phyloP scores from a whole-genome alignment of 2,113 vertebrate species.

The Cottus gobio region DNA sequence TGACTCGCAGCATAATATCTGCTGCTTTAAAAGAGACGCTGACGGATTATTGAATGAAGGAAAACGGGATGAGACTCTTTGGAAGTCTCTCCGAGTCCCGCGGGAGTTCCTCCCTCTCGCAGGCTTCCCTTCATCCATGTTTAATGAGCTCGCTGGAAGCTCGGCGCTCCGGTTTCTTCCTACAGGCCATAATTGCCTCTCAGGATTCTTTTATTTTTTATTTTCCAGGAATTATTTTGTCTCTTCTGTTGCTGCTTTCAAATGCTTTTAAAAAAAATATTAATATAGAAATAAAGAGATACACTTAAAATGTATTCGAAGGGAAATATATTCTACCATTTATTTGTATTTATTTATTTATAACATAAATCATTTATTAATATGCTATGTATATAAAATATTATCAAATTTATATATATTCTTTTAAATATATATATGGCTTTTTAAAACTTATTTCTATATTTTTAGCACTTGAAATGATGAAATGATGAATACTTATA shows the following conservation, averaged over 20 bases:
- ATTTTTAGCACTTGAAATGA: neutral
- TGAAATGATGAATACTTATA: too few species aligned
- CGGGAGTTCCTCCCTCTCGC: conserved; percentile 50
- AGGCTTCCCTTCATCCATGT: conserved; percentile 57
- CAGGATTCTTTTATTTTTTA: neutral
- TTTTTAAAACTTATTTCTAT: neutral
- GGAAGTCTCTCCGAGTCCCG: conserved; percentile 37
- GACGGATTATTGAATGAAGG: neutral
- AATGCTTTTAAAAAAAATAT: neutral
- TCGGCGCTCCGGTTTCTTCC: conserved; percentile 35
- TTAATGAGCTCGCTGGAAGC: too few species aligned
- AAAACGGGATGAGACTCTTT: too few species aligned
- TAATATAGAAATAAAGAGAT: neutral
- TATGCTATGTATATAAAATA: neutral
- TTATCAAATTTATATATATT: too few species aligned
- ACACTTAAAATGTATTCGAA: neutral
- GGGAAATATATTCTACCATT: neutral
- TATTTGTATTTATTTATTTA: neutral
- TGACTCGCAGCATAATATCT: too few species aligned
- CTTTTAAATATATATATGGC: too few species aligned
- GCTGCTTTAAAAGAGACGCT: too few species aligned
- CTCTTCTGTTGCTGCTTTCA: neutral
- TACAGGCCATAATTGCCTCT: conserved; percentile 28
- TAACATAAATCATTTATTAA: too few species aligned
- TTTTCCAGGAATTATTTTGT: conserved; percentile 20